Evolutionary conservation across 2,113 vertebrate genomes (phyloP), one percentile per base, ranked within the genome.

Genomic region (Ia io): DNA sequence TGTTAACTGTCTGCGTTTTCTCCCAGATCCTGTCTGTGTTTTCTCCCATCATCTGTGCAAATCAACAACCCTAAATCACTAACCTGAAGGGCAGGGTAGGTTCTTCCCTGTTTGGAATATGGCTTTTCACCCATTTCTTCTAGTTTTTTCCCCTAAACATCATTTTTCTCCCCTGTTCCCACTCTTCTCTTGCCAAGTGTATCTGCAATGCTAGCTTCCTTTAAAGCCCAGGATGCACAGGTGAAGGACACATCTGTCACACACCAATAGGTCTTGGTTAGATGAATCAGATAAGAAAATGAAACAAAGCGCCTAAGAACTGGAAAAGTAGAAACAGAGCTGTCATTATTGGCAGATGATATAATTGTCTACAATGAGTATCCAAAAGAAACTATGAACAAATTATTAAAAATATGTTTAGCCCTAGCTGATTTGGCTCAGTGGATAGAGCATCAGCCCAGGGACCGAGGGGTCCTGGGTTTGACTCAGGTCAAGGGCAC

Each of bases 401-500:
- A 79, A 76, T 86, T 61, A 84, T 86, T 61, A 49, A 82, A 92
- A 88, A 69, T 88, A 83, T 82, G 9, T 86, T 82, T 59, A 83
- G 7, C 13, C 37, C 53, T 56, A 56, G 20, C 20, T 56, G 20
- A 22, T 56, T 56, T 56, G 53, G 20, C 20, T 56, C 53, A 56
- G 53, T 56, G 20, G 2, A 56, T 56, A 23, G 53, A 56, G 53
- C 53, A 56, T 56, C 53, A 22, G 20, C 53, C 53, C 53, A 56
- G 20, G 20, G 20, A 56, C 53, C 8, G 53, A 56, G 20, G 20
- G 53, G 53, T 56, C 53, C 53, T 56, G 20, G 17, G 20, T 56
- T 56, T 56, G 20, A 49, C 53, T 56, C 53, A 56, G 53, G 53
- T 56, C 20, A 22, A 56, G 20, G 53, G 53, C 53, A 56, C 8